Conservation (phyloP, 2,113 vertebrate species). For the Grallaria varia region DNA sequence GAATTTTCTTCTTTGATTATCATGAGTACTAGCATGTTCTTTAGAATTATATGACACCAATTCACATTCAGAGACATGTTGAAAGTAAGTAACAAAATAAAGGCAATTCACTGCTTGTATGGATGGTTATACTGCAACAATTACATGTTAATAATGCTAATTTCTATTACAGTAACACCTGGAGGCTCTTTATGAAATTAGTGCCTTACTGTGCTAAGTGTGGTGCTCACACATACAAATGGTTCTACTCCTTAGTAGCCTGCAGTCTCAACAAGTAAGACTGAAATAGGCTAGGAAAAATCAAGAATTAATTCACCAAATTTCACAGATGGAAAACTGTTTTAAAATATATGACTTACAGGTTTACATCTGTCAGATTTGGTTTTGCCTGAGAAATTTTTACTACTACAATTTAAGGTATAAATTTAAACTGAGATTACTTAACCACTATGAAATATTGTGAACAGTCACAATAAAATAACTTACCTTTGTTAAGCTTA, state of each 20-base stretch:
- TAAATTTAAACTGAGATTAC: background rate
- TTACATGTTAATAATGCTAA: background rate
- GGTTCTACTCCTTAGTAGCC: background rate
- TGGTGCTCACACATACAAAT: background rate
- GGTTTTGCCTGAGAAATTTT: background rate
- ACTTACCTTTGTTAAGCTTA: background rate
- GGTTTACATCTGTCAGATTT: background rate
- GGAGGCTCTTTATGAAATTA: background rate
- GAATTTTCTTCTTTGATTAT: constrained; percentile 17
- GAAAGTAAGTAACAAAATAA: background rate
- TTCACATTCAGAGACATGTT: background rate
- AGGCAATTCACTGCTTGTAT: background rate
- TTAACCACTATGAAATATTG: background rate
- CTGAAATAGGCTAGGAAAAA: background rate
- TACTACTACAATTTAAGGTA: rapidly evolving
- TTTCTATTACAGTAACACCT: background rate
- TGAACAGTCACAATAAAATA: background rate
- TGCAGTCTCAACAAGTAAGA: background rate
- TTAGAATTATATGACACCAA: background rate
- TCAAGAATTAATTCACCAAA: background rate
- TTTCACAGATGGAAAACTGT: background rate
- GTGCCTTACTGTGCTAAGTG: background rate
- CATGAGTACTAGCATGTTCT: background rate
- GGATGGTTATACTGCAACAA: background rate
- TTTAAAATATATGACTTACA: too few species aligned